These are phyloP conservation scores for Chloroceryle aenea DNA, from an alignment of 2,113 vertebrate genomes.

Conservation along the genomic window DNA sequence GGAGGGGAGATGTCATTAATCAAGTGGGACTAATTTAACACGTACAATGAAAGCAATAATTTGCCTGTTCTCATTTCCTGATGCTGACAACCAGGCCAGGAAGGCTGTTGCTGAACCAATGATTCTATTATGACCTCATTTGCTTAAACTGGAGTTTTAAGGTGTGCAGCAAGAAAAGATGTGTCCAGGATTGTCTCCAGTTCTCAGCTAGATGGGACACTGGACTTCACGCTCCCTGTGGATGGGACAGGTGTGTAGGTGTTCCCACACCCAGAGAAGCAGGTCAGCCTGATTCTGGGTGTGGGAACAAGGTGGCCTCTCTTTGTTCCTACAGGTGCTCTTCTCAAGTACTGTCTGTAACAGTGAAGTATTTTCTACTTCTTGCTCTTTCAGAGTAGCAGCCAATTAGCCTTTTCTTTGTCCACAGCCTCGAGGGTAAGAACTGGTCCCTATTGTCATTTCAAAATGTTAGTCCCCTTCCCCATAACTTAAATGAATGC, in stretches of 20 bases:
- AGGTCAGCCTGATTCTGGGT: background rate
- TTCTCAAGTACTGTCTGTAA: background rate
- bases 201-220: background rate
- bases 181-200: background rate
- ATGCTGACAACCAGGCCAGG: background rate
- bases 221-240: background rate
- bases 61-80: background rate
- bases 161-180: background rate
- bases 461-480: background rate
- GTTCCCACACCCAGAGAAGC: background rate
- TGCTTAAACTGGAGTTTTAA: background rate
- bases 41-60: slow-evolving; percentile 24
- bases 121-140: background rate
- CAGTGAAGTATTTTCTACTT: background rate
- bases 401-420: background rate
- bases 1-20: background rate
- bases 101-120: background rate
- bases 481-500: background rate
- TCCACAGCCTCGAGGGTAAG: background rate
- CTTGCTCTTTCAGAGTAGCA: background rate
- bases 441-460: background rate
- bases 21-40: background rate
- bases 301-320: background rate
- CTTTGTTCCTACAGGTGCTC: background rate
- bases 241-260: background rate